Percentiles rank a stretch among this genome's conserved stretches.
Evolutionary conservation across 2,888 invertebrate genomes (phyloP).

Genomic region (Julus scanicus): DNA sequence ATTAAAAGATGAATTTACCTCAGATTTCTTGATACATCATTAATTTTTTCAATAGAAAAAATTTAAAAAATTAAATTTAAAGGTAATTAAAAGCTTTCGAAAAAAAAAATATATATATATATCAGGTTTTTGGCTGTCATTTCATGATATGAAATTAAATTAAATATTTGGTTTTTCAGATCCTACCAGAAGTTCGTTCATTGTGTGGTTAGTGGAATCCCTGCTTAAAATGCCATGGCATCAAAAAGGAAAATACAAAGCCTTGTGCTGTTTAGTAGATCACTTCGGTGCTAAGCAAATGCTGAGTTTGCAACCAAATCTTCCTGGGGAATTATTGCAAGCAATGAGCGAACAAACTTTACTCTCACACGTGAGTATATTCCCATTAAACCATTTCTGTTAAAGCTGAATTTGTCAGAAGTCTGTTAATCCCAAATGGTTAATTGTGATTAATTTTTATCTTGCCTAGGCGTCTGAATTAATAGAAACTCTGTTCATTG

Average conservation of each 20-base stretch:
- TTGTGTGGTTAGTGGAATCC: slow-evolving; percentile 60
- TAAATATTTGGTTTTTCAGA: slow-evolving; percentile 54
- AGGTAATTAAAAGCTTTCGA: too few relatives aligned
- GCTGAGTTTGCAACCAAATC: slow-evolving; percentile 64
- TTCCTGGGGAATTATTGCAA: slow-evolving; percentile 65
- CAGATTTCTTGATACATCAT: too few relatives aligned
- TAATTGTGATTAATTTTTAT: slow-evolving; percentile 50
- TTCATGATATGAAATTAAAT: neutral
- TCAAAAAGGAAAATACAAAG: slow-evolving; percentile 65
- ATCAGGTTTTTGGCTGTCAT: too few relatives aligned
- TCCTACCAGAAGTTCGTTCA: slow-evolving; percentile 60
- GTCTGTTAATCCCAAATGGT: neutral
- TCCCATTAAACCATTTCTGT: neutral
- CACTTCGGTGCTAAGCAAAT: slow-evolving; percentile 65
- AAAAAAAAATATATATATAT: too few relatives aligned
- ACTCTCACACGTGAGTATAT: slow-evolving; percentile 67
- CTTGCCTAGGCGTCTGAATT: slow-evolving; percentile 69
- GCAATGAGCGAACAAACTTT: slow-evolving; percentile 66
- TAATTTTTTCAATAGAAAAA: too few relatives aligned
- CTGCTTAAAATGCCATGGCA: slow-evolving; percentile 64
- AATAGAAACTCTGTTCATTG: slow-evolving; percentile 71
- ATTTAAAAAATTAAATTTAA: too few relatives aligned
- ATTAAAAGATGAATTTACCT: too few relatives aligned
- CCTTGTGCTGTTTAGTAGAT: slow-evolving; percentile 61
- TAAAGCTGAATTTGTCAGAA: neutral